Evolutionary conservation across 2,888 invertebrate species (phyloP).

Genomic region (Osmoderma eremita): DNA sequence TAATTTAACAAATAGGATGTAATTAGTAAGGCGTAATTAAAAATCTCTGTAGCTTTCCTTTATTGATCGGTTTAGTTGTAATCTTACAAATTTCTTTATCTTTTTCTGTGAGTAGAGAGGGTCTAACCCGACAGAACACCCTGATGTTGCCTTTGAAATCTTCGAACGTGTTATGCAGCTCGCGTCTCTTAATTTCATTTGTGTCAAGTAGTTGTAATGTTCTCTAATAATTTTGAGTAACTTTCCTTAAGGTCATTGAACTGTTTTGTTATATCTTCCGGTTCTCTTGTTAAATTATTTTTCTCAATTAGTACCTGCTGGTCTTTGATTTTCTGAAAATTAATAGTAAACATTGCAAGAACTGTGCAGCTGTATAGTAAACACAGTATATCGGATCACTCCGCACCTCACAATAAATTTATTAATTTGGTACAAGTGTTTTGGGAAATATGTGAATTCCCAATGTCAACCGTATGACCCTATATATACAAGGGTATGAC

Average conservation of each 20-base stretch:
- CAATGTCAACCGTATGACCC: too few species aligned
- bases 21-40: conserved; percentile 79
- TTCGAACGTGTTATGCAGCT: conserved; percentile 77
- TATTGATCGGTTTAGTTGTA: conserved; percentile 70
- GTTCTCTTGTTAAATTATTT: too few species aligned
- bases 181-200: conserved; percentile 60
- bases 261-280: neutral
- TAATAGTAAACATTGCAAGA: neutral
- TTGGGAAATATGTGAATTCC: too few species aligned
- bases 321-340: neutral
- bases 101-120: conserved; percentile 71
- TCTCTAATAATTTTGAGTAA: neutral
- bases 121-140: conserved; percentile 82
- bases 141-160: conserved; percentile 83
- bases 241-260: neutral
- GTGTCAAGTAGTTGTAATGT: conserved; percentile 41
- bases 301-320: neutral
- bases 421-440: too few species aligned
- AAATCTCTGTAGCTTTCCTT: conserved; percentile 64
- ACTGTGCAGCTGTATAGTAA: too few species aligned
- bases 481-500: too few species aligned
- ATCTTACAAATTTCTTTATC: conserved; percentile 67
- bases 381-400: too few species aligned
- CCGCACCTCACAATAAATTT: too few species aligned
- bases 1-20: too few species aligned